Percentiles rank a stretch among this genome's conserved stretches.
phyloP scores from a whole-genome alignment of 35 echinoderm and acorn worm genomes.

The Apostichopus californicus region DNA sequence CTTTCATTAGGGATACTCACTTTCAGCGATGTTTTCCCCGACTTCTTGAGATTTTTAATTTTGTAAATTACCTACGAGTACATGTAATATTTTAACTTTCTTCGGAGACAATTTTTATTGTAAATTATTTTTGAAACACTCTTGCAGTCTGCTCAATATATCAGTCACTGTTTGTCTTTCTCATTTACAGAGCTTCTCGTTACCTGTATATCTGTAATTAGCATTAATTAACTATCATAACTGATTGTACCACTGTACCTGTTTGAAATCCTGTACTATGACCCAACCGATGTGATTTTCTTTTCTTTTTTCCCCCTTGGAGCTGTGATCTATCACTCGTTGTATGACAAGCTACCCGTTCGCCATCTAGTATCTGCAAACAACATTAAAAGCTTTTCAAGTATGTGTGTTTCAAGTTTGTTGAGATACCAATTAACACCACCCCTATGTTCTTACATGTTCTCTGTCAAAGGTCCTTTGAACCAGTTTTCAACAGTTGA shows the following conservation, averaged over 20 bases:
- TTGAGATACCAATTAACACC: conserved; percentile 20
- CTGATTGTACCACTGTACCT: not conserved
- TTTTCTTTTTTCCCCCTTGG: not conserved
- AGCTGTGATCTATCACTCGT: conserved; percentile 25
- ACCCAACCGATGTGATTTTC: too few species aligned
- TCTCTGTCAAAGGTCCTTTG: not conserved
- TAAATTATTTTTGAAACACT: too few species aligned
- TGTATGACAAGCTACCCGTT: conserved; percentile 1
- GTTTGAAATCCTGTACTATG: not conserved
- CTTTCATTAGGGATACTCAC: too few species aligned
- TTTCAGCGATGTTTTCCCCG: too few species aligned
- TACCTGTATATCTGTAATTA: conserved; percentile 25
- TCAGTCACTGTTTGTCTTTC: too few species aligned
- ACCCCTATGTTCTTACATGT: not conserved
- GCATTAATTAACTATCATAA: conserved; percentile 50
- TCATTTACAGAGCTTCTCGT: not conserved
- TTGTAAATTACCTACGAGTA: too few species aligned
- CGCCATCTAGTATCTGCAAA: conserved; percentile 42
- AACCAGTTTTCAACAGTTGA: not conserved
- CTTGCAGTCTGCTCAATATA: too few species aligned
- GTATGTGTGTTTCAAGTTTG: conserved; percentile 19
- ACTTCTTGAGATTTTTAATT: too few species aligned
- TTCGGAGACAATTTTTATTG: too few species aligned
- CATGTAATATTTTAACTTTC: too few species aligned
- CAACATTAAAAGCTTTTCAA: conserved; percentile 54